Percentiles rank a stretch among this genome's conserved stretches.
These are phyloP conservation scores for Henricia sp. DNA, from an alignment of 53 echinoderm and acorn worm genomes.

Conservation along the genomic window DNA sequence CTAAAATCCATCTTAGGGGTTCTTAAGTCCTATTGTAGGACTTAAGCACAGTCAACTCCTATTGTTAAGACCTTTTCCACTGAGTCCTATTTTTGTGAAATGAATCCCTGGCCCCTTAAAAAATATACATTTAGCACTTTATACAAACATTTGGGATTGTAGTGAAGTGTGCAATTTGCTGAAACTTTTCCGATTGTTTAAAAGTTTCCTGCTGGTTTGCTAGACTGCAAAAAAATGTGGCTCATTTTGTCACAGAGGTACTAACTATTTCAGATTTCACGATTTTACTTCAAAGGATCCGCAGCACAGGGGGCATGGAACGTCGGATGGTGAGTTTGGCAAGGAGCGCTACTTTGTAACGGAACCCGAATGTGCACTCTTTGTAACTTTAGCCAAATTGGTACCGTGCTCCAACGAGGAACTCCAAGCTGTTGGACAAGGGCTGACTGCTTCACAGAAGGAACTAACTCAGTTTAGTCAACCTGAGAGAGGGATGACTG, in stretches of 20 bases:
- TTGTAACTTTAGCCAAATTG: conserved; percentile 63
- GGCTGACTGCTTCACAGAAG: neutral
- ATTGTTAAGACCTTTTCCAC: too few relatives aligned
- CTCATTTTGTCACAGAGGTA: neutral
- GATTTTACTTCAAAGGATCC: conserved; percentile 14
- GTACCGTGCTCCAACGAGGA: neutral
- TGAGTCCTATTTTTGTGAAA: too few relatives aligned
- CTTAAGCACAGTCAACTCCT: too few relatives aligned
- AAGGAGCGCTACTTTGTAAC: conserved; percentile 53
- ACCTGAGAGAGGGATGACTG: neutral
- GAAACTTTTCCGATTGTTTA: neutral
- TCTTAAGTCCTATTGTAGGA: too few relatives aligned
- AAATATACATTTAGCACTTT: neutral
- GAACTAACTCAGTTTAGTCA: neutral
- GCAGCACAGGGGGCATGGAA: conserved; percentile 59
- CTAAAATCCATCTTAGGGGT: too few relatives aligned
- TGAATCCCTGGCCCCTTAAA: neutral
- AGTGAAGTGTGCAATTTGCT: neutral
- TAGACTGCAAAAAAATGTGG: neutral
- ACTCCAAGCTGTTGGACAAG: neutral
- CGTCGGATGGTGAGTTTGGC: conserved; percentile 63
- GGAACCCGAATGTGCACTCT: conserved; percentile 65
- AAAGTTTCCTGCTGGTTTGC: neutral
- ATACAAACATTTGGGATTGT: neutral
- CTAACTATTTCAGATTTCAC: neutral